Evolutionary conservation across 2,797 vertebrate genomes (phyloP).

Genomic region (Ctenosaura bakeri): DNA sequence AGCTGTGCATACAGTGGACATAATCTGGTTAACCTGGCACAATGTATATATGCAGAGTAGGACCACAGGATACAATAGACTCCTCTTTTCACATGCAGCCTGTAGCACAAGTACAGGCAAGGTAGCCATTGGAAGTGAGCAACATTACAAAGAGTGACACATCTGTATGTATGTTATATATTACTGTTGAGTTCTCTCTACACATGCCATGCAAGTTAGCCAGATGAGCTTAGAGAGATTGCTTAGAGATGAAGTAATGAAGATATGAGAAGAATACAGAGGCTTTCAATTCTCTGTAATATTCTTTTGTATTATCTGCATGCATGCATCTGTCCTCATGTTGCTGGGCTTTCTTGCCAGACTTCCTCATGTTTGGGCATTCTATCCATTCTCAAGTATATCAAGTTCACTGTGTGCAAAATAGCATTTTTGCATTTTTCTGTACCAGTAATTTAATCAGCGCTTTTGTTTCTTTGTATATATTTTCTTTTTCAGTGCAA

Average conservation of each 20-base stretch:
- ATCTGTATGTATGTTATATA: background rate
- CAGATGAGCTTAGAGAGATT: background rate
- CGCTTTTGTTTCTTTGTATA: slow-evolving; percentile 40
- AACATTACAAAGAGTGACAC: background rate
- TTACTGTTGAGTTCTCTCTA: background rate
- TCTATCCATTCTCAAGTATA: background rate
- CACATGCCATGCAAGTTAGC: background rate
- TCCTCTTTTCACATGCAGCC: background rate
- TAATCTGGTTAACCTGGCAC: background rate
- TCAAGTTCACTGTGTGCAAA: background rate
- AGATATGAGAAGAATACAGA: background rate
- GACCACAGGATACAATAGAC: background rate
- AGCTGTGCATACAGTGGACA: background rate
- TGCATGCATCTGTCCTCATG: background rate
- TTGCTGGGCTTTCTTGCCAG: too few relatives aligned
- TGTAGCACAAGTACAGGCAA: background rate
- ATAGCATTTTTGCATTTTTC: background rate
- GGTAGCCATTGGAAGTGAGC: background rate
- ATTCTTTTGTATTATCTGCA: background rate
- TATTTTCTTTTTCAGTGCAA: slow-evolving; percentile 85
- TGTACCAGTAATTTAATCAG: slow-evolving; percentile 10
- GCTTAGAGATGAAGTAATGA: background rate
- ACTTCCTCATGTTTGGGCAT: background rate
- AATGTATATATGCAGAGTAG: background rate
- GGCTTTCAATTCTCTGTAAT: background rate